Percentiles rank a stretch among this genome's conserved stretches.
phyloP scores from a whole-genome alignment of 2,797 vertebrate genomes.

The Nothura maculosa region DNA sequence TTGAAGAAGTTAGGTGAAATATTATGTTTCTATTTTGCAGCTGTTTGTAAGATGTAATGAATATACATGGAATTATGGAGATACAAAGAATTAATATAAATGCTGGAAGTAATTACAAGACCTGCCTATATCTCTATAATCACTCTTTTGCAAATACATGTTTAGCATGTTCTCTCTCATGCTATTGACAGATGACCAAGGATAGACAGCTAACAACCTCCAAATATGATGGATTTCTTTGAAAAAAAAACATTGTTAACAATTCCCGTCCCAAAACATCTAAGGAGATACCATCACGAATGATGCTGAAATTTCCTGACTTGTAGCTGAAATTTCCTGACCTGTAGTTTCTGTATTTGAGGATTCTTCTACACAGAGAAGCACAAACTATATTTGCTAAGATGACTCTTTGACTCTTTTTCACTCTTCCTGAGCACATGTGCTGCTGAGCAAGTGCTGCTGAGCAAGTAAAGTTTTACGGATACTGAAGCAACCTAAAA shows the following conservation, averaged over 20 bases:
- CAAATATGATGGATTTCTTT: neutral
- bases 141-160: neutral
- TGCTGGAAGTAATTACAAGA: neutral
- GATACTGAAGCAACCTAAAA: neutral
- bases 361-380: neutral
- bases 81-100: neutral
- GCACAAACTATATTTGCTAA: neutral
- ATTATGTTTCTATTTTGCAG: neutral
- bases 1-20: neutral
- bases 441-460: neutral
- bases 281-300: neutral
- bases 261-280: neutral
- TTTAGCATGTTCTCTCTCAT: neutral
- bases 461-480: neutral
- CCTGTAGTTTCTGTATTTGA: neutral
- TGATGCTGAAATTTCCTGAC: neutral
- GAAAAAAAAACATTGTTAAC: neutral
- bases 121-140: neutral
- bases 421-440: neutral
- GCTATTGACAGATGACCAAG: fast-evolving
- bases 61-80: neutral
- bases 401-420: neutral
- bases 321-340: neutral
- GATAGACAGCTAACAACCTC: neutral
- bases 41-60: neutral